Evolutionary conservation across 2,113 vertebrate species (phyloP).

Genomic region (Cathartes aura): DNA sequence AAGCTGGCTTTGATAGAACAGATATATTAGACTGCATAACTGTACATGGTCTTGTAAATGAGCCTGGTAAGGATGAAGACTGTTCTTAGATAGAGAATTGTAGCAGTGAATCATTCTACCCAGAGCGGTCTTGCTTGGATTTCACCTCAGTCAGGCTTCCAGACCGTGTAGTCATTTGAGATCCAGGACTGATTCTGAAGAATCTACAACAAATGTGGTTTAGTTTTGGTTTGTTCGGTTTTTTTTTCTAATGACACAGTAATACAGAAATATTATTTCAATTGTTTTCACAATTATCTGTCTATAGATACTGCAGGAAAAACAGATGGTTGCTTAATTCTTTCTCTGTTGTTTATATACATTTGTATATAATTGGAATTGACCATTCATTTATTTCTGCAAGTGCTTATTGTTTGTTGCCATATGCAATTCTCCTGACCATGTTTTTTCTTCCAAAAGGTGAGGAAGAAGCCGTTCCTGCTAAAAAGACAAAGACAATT

Average conservation of each 20-base stretch:
- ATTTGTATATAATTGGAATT: neutral
- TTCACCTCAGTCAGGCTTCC: neutral
- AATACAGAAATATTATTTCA: neutral
- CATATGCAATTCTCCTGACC: neutral
- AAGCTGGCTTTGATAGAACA: neutral
- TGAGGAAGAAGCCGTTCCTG: constrained; percentile 91
- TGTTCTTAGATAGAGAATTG: neutral
- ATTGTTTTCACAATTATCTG: neutral
- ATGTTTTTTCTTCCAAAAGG: constrained; percentile 72
- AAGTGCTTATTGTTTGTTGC: neutral
- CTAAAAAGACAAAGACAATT: constrained; percentile 95
- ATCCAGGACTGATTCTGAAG: neutral
- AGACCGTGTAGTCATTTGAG: neutral
- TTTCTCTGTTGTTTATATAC: neutral
- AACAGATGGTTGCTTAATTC: neutral
- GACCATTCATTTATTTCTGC: neutral
- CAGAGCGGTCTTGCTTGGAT: neutral
- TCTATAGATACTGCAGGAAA: neutral
- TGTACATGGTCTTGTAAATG: neutral
- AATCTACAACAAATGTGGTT: neutral
- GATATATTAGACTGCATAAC: neutral
- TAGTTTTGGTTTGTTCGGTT: neutral
- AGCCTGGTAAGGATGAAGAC: neutral
- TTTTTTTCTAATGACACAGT: neutral
- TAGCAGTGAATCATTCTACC: neutral